Percentiles rank a stretch among this genome's conserved stretches.
Conservation (phyloP, 2,797 vertebrate genomes). For the Poeciliopsis presidionis region DNA sequence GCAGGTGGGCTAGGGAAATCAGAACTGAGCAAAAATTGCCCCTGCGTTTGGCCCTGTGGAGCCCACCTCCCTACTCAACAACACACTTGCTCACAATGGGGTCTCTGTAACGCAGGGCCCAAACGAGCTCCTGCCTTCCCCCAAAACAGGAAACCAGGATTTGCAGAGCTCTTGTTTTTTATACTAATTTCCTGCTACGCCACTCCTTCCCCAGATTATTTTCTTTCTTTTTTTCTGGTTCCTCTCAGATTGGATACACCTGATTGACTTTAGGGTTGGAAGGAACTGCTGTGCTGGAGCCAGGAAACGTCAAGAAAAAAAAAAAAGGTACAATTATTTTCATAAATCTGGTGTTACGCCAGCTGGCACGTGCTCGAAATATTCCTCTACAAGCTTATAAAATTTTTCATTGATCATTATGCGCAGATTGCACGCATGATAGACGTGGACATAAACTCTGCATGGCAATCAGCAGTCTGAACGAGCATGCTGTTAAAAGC, state of each 20-base stretch:
- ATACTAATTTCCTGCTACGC: constrained; percentile 86
- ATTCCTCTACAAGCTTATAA: constrained; percentile 29
- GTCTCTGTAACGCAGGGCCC: constrained; percentile 81
- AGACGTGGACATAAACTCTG: constrained; percentile 51
- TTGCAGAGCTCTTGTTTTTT: constrained; percentile 83
- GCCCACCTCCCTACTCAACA: constrained; percentile 75
- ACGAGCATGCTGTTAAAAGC: constrained; percentile 58
- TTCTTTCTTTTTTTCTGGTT: constrained; percentile 78
- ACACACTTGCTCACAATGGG: constrained; percentile 84
- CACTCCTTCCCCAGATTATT: constrained; percentile 82
- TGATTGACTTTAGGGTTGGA: constrained; percentile 63
- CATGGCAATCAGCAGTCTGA: constrained; percentile 33
- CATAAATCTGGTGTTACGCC: constrained; percentile 1
- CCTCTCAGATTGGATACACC: constrained; percentile 70
- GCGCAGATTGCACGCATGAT: constrained; percentile 33
- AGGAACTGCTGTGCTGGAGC: constrained; percentile 17
- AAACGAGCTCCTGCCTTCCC: constrained; percentile 76
- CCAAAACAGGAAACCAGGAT: constrained; percentile 85
- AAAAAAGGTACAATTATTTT: constrained; percentile 5
- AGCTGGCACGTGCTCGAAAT: constrained; percentile 3
- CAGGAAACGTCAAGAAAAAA: constrained; percentile 8
- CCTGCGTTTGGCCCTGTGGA: constrained; percentile 71
- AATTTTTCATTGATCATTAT: constrained; percentile 9
- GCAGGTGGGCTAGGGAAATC: constrained; percentile 70
- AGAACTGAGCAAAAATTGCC: constrained; percentile 68